Conservation (phyloP, 2,797 vertebrate species). For the Scleropages formosus region DNA sequence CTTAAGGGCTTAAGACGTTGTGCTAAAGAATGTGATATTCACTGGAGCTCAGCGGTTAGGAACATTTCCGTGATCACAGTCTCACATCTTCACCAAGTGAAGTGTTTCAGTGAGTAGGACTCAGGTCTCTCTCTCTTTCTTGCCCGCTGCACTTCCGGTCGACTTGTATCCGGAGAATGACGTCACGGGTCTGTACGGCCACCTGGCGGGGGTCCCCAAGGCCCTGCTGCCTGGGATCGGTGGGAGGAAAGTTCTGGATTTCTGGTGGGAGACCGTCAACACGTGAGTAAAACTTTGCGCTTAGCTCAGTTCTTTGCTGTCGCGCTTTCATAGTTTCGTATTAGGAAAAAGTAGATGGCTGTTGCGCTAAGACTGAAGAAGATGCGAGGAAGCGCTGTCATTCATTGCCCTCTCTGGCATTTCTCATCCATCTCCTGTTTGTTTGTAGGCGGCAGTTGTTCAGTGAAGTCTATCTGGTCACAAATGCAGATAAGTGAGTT, state of each 20-base stretch:
- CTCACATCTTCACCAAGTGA: background rate
- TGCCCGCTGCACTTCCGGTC: background rate
- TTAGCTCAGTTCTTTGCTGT: no score
- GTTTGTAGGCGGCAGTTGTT: conserved; percentile 73
- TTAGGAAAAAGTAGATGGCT: no score
- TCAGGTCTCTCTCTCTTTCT: no score
- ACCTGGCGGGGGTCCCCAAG: conserved; percentile 73
- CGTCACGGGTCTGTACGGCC: conserved; percentile 69
- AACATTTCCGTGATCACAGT: background rate
- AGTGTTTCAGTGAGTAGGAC: no score
- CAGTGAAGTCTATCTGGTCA: conserved; percentile 78
- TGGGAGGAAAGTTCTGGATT: conserved; percentile 79
- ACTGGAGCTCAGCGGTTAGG: background rate
- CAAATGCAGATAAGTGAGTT: conserved; percentile 81
- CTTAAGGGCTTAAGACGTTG: no score
- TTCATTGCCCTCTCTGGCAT: background rate
- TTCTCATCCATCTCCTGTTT: background rate
- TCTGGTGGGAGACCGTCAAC: conserved; percentile 81
- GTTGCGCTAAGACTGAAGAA: no score
- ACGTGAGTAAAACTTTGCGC: conserved; percentile 58
- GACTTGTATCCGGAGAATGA: conserved; percentile 63
- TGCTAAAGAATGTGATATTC: no score
- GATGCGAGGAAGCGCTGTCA: background rate
- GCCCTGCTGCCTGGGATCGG: conserved; percentile 75
- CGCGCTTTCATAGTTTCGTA: background rate